Evolutionary conservation across 2,797 vertebrate genomes (phyloP).

Genomic region (Sandelia bainsii): DNA sequence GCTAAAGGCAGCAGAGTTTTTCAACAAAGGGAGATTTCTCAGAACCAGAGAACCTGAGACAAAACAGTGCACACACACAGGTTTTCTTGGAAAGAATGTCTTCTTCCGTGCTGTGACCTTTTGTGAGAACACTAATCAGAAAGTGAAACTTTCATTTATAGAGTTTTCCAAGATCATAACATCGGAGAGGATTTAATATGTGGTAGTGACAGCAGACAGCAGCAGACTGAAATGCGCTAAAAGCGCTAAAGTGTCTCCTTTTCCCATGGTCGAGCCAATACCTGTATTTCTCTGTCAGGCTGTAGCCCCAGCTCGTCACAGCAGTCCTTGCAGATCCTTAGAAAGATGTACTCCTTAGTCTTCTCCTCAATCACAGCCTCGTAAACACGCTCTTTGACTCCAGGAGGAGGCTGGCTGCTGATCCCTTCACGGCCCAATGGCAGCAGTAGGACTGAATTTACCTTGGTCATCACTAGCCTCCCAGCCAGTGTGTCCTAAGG

Average conservation of each 20-base stretch:
- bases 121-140: conserved; percentile 37
- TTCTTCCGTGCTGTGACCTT: conserved; percentile 24
- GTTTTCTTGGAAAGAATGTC: conserved; percentile 17
- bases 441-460: conserved; percentile 96
- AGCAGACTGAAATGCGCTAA: background rate
- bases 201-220: background rate
- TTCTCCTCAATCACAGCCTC: conserved; percentile 99
- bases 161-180: conserved; percentile 23
- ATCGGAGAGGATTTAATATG: background rate
- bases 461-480: conserved; percentile 99
- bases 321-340: conserved; percentile 97
- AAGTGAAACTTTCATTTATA: conserved; percentile 29
- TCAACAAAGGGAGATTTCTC: conserved; percentile 30
- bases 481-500: conserved; percentile 94
- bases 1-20: conserved; percentile 16
- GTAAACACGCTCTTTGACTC: conserved; percentile 97
- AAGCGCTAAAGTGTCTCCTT: background rate
- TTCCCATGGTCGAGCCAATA: conserved; percentile 54
- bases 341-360: conserved; percentile 99
- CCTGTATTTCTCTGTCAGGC: conserved; percentile 95
- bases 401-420: conserved; percentile 88
- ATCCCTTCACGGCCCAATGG: conserved; percentile 91
- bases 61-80: background rate
- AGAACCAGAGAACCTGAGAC: conserved; percentile 5
- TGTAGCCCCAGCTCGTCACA: conserved; percentile 93